These are phyloP conservation scores for Wiebesia pumilae DNA, from an alignment of 1,140 invertebrate genomes.

Conservation along the genomic window DNA sequence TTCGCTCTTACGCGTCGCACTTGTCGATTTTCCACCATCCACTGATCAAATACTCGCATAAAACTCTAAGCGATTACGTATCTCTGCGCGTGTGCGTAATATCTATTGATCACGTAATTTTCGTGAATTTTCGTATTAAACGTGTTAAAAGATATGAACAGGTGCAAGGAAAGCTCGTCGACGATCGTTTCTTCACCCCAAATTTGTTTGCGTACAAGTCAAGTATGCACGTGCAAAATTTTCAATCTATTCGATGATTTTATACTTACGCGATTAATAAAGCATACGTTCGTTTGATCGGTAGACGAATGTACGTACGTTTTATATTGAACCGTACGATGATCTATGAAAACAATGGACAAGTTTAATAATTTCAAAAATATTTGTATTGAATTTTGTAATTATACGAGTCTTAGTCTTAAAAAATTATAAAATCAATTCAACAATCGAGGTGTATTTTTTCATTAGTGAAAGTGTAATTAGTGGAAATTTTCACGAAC, in stretches of 20 bases:
- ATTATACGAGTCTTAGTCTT: background rate
- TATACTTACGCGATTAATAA: background rate
- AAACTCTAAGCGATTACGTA: background rate
- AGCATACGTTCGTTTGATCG: background rate
- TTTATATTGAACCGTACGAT: background rate
- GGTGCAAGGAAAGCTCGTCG: background rate
- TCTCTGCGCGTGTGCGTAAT: background rate
- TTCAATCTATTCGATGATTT: background rate
- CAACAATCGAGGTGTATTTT: too few species aligned
- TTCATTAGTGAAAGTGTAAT: background rate
- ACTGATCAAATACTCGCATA: too few species aligned
- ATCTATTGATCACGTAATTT: background rate
- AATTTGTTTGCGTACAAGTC: background rate
- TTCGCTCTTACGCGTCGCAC: too few species aligned
- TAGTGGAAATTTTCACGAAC: background rate
- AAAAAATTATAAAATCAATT: background rate
- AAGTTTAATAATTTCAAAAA: background rate
- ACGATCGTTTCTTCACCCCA: background rate
- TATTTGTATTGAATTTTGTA: background rate
- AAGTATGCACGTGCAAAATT: background rate
- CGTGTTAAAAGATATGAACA: background rate
- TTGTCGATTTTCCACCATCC: too few species aligned
- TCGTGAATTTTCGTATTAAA: background rate
- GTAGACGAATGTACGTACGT: background rate
- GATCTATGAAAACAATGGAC: background rate